Conservation (phyloP, 2,113 vertebrate genomes). For the Edolisoma coerulescens region DNA sequence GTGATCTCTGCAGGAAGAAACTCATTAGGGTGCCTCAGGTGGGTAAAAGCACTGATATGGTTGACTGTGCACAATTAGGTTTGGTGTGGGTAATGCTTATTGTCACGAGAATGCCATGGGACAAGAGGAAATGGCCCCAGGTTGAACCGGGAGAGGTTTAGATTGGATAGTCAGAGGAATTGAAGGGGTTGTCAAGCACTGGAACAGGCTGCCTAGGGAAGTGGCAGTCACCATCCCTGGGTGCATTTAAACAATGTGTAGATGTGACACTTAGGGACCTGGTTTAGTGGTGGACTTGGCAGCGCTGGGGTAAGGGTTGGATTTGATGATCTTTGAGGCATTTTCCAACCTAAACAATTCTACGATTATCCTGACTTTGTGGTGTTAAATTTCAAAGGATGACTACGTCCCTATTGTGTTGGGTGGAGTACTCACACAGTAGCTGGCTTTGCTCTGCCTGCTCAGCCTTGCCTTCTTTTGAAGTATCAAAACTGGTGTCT, state of each 20-base stretch:
- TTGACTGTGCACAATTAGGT: neutral
- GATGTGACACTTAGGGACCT: neutral
- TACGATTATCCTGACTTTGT: neutral
- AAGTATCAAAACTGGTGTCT: neutral
- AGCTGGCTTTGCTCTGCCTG: neutral
- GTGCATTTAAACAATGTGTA: neutral
- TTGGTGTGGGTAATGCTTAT: neutral
- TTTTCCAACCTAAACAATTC: neutral
- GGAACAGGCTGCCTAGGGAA: neutral
- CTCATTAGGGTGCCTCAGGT: neutral
- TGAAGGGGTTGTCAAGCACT: neutral
- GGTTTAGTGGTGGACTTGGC: neutral
- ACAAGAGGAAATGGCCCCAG: neutral
- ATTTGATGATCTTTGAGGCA: neutral
- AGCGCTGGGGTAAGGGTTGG: neutral
- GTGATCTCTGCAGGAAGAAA: neutral
- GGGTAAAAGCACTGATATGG: neutral
- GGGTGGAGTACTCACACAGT: neutral
- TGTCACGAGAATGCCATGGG: neutral
- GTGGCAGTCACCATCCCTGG: neutral
- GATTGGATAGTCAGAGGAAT: neutral
- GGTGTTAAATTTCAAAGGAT: neutral
- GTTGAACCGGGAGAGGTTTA: neutral
- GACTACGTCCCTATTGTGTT: rapidly evolving
- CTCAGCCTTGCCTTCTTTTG: neutral